Percentiles rank a stretch among this genome's conserved stretches.
These are phyloP conservation scores for Agonum fuliginosum DNA, from an alignment of 2,888 invertebrate species.

Conservation along the genomic window DNA sequence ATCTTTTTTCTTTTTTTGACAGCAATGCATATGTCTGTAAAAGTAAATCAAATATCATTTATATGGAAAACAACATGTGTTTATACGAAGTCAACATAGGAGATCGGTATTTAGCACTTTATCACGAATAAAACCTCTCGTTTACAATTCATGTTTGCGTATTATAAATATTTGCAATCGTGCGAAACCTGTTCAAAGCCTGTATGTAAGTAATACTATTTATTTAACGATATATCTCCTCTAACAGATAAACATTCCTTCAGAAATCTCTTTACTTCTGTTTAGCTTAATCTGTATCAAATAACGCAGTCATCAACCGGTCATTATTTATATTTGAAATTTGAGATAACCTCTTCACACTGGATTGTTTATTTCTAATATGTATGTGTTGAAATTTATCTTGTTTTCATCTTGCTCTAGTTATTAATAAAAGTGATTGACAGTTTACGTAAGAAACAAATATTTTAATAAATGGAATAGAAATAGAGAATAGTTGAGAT, in stretches of 20 bases:
- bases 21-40: too few relatives aligned
- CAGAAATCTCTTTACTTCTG: background rate
- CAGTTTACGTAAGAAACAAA: background rate
- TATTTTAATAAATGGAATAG: too few relatives aligned
- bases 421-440: constrained; percentile 20
- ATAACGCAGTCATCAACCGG: background rate
- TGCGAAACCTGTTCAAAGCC: background rate
- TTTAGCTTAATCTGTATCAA: constrained; percentile 4
- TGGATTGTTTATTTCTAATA: constrained; percentile 12
- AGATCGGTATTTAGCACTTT: constrained; percentile 9
- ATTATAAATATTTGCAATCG: constrained; percentile 3
- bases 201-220: background rate
- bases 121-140: background rate
- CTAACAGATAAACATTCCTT: constrained; percentile 8
- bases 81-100: too few relatives aligned
- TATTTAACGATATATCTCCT: background rate
- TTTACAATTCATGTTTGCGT: background rate
- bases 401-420: constrained; percentile 35
- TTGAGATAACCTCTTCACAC: constrained; percentile 22
- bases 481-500: too few relatives aligned
- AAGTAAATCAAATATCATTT: too few relatives aligned
- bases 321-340: constrained; percentile 24
- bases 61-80: too few relatives aligned
- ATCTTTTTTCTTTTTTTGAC: too few relatives aligned
- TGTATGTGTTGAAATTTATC: background rate